Percentiles rank a stretch among this genome's conserved stretches.
These are phyloP conservation scores for Sesamia inferens DNA, from an alignment of 2,888 invertebrate genomes.

Conservation along the genomic window DNA sequence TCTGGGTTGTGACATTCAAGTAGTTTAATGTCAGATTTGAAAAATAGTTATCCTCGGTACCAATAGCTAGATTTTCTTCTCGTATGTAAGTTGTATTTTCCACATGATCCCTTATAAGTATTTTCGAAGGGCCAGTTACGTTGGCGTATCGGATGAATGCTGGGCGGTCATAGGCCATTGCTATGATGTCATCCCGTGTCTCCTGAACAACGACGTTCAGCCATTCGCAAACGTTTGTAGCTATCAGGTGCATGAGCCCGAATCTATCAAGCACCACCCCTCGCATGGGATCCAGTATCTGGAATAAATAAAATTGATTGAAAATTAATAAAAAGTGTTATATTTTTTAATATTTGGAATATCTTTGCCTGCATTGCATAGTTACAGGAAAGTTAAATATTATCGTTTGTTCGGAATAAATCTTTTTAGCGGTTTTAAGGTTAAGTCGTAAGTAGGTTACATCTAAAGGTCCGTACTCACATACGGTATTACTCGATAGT, in stretches of 20 bases:
- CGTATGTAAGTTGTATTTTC: slow-evolving; percentile 73
- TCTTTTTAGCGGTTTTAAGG: neutral
- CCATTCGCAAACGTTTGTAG: slow-evolving; percentile 98
- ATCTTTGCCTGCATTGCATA: neutral
- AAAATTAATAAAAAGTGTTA: neutral
- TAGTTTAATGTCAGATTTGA: slow-evolving; percentile 61
- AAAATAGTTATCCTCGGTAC: slow-evolving; percentile 56
- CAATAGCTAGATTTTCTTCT: slow-evolving; percentile 42
- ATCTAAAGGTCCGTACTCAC: too few relatives aligned
- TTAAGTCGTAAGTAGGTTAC: too few relatives aligned
- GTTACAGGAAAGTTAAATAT: neutral
- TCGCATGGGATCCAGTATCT: slow-evolving; percentile 86
- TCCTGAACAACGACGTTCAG: slow-evolving; percentile 96
- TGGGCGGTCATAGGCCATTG: slow-evolving; percentile 81
- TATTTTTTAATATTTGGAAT: neutral
- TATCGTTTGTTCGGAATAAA: neutral
- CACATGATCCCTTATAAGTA: slow-evolving; percentile 69
- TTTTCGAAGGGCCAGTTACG: slow-evolving; percentile 75
- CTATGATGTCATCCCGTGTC: slow-evolving; percentile 95
- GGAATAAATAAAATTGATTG: slow-evolving; percentile 30
- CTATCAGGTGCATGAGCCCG: slow-evolving; percentile 98
- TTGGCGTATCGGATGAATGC: slow-evolving; percentile 80
- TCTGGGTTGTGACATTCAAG: slow-evolving; percentile 68
- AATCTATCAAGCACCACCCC: slow-evolving; percentile 91
- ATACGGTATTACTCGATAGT: too few relatives aligned